A percentile compares a stretch with the other conserved stretches of the same genome.
Conservation (phyloP, 1,140 invertebrate species). For the Xylocopa sonorina region DNA sequence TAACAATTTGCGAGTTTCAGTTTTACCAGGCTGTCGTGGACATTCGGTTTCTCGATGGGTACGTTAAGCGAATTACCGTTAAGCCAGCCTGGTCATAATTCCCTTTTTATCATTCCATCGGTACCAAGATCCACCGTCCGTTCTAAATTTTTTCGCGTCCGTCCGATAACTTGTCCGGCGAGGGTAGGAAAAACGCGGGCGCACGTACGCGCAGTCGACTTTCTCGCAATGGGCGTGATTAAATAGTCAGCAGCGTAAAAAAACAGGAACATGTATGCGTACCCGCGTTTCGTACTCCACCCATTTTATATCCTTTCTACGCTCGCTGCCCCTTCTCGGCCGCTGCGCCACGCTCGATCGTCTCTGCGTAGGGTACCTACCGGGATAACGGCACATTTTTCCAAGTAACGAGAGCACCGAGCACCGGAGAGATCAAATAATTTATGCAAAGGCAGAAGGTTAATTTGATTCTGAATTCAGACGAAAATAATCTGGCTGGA, state of each 20-base stretch:
- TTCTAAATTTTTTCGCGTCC: background rate
- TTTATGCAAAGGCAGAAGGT: slow-evolving; percentile 70
- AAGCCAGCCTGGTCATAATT: background rate
- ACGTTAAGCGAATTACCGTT: background rate
- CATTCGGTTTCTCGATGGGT: background rate
- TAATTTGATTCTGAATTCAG: slow-evolving; percentile 76
- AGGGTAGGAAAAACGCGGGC: background rate
- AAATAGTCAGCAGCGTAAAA: background rate
- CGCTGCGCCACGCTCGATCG: slow-evolving; percentile 19
- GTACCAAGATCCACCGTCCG: background rate
- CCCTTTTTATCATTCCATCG: background rate
- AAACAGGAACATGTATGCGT: background rate
- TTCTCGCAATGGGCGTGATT: background rate
- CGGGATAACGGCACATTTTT: background rate
- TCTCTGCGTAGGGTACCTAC: no score
- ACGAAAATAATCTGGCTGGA: slow-evolving; percentile 58
- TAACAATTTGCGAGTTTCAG: background rate
- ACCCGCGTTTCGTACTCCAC: background rate
- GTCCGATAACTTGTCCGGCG: background rate
- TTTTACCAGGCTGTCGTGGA: background rate
- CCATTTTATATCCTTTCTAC: background rate
- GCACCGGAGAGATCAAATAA: slow-evolving; percentile 57
- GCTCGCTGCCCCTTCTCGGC: background rate
- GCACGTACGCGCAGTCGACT: background rate
- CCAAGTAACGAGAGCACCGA: background rate